Percentiles rank a stretch among this genome's conserved stretches.
Evolutionary conservation across 2,113 vertebrate genomes (phyloP).

Genomic region (Zeus faber): DNA sequence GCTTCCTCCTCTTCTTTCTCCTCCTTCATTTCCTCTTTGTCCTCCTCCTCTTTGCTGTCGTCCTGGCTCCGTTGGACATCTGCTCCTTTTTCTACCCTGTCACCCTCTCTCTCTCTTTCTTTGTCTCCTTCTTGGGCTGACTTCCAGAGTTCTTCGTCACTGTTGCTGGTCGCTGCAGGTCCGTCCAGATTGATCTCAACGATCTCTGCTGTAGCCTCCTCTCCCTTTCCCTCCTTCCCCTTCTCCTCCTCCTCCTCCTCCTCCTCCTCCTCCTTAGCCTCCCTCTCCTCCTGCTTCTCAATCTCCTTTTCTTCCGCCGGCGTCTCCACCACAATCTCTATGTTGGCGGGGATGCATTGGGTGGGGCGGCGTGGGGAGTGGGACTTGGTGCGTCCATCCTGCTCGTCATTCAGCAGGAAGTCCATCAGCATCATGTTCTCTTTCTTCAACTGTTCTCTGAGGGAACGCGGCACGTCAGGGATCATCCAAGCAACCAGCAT

Average conservation of each 20-base stretch:
- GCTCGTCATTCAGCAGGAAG: conserved; percentile 89
- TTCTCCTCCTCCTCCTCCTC: conserved; percentile 22
- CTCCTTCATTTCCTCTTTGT: conserved; percentile 1
- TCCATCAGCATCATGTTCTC: conserved; percentile 89
- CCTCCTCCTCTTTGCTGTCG: background rate
- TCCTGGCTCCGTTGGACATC: conserved; percentile 2
- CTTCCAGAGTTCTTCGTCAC: background rate
- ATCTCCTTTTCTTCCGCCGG: conserved; percentile 33
- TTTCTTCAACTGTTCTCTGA: conserved; percentile 91
- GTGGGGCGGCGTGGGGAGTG: conserved; percentile 11
- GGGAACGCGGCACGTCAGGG: conserved; percentile 90
- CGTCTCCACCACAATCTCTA: conserved; percentile 56
- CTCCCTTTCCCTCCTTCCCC: conserved; percentile 12
- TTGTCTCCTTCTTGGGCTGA: background rate
- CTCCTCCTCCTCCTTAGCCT: conserved; percentile 25
- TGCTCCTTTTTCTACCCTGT: conserved; percentile 9
- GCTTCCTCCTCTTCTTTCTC: conserved; percentile 16
- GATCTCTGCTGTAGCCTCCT: conserved; percentile 11
- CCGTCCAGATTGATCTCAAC: background rate
- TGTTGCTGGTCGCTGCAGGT: background rate
- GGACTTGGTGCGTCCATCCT: conserved; percentile 68
- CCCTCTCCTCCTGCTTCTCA: conserved; percentile 10
- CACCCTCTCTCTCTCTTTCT: background rate
- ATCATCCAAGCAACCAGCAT: conserved; percentile 96
- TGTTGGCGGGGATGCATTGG: conserved; percentile 19